These are phyloP conservation scores for Drosophila rubida DNA, from an alignment of 2,888 invertebrate species.

Conservation along the genomic window DNA sequence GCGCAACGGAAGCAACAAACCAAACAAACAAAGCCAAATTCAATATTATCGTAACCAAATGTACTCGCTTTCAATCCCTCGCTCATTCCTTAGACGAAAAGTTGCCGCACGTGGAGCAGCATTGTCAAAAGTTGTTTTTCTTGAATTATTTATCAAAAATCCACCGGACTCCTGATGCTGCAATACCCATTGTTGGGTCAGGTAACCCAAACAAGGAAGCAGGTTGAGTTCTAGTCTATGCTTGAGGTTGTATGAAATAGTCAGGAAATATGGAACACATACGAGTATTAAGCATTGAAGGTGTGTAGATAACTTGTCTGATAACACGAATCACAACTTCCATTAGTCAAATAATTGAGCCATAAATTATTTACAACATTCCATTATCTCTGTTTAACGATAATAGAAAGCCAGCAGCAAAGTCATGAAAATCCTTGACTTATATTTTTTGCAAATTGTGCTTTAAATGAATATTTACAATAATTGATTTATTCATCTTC, in stretches of 20 bases:
- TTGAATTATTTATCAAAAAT: slow-evolving; percentile 18
- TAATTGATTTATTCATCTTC: too few species aligned
- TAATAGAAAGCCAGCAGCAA: neutral
- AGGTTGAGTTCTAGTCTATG: neutral
- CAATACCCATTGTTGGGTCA: neutral
- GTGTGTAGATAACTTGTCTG: neutral
- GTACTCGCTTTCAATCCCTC: neutral
- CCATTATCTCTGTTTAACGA: neutral
- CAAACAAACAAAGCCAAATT: slow-evolving; percentile 1
- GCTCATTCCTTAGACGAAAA: neutral
- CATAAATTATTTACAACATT: neutral
- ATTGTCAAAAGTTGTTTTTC: slow-evolving; percentile 9
- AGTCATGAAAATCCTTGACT: neutral
- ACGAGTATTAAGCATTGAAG: neutral
- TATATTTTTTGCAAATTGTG: neutral
- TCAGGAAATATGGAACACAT: neutral
- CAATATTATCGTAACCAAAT: slow-evolving; percentile 7
- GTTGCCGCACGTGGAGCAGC: neutral
- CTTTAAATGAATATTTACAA: too few species aligned
- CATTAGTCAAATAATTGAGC: neutral
- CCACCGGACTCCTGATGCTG: neutral
- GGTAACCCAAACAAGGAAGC: neutral
- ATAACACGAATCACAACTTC: neutral
- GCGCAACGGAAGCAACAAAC: neutral
- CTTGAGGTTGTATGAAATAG: neutral